A percentile compares a stretch with the other conserved stretches of the same genome.
Conservation (phyloP, 2,113 vertebrate species). For the Mustela nigripes region DNA sequence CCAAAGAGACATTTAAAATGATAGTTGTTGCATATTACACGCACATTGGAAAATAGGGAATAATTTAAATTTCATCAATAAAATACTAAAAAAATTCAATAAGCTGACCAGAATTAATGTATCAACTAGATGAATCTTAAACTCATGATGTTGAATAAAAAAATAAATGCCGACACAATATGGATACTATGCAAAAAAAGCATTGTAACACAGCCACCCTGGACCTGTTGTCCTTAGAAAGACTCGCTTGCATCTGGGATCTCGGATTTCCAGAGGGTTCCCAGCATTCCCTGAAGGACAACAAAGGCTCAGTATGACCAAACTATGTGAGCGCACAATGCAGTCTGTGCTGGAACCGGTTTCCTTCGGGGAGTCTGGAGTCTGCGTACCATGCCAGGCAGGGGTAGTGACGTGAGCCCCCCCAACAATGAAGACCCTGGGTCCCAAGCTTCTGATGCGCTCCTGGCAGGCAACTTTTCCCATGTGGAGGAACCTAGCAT, state of each 20-base stretch:
- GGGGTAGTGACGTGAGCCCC: fast-evolving
- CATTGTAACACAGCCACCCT: fast-evolving
- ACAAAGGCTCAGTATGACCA: background rate
- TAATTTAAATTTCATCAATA: background rate
- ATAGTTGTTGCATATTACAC: background rate
- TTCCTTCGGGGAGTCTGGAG: background rate
- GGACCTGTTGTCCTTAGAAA: no score
- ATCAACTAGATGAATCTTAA: background rate
- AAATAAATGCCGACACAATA: background rate
- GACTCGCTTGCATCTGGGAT: background rate
- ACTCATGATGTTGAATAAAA: background rate
- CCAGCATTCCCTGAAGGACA: no score
- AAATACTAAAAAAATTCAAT: background rate
- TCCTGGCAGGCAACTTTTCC: no score
- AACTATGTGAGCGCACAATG: background rate
- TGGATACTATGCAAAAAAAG: background rate
- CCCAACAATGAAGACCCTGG: no score
- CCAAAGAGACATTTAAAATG: no score
- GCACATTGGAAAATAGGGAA: background rate
- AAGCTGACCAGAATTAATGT: background rate
- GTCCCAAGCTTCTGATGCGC: background rate
- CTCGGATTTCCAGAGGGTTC: background rate
- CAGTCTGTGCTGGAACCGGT: no score
- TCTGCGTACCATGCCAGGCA: fast-evolving
- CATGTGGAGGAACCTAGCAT: fast-evolving